Conservation (phyloP, 2,113 vertebrate genomes). For the Acrocephalus arundinaceus region DNA sequence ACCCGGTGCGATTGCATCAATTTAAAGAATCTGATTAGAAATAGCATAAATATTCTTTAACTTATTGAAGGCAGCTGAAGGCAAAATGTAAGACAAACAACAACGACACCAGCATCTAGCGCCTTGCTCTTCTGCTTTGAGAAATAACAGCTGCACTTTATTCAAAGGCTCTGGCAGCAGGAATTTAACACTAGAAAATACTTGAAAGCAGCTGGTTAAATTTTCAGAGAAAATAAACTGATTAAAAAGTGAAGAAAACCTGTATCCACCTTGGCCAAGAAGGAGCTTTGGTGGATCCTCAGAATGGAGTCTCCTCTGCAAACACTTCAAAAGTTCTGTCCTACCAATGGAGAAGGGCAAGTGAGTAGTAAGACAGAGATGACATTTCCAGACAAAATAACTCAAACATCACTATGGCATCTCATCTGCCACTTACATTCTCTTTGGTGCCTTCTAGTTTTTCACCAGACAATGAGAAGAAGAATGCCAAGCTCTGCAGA, state of each 20-base stretch:
- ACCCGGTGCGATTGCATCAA: accelerated
- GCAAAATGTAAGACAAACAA: neutral
- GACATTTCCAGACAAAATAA: neutral
- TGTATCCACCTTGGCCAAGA: neutral
- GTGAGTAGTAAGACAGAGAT: neutral
- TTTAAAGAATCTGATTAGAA: neutral
- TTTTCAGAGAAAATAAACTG: neutral
- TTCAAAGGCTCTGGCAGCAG: neutral
- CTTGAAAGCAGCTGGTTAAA: neutral
- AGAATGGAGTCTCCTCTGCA: neutral
- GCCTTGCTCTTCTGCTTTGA: neutral
- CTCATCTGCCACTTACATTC: neutral
- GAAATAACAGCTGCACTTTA: neutral
- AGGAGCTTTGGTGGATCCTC: neutral
- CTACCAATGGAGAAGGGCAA: neutral
- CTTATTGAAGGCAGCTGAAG: neutral
- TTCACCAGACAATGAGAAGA: neutral
- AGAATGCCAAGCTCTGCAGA: neutral
- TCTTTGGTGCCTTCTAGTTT: neutral
- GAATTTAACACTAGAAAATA: neutral
- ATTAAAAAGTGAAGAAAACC: neutral
- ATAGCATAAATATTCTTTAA: neutral
- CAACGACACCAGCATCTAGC: accelerated
- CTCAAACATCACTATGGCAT: neutral
- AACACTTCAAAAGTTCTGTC: neutral